Evolutionary conservation across 2,113 vertebrate species (phyloP).

Genomic region (Antechinus stuartii): DNA sequence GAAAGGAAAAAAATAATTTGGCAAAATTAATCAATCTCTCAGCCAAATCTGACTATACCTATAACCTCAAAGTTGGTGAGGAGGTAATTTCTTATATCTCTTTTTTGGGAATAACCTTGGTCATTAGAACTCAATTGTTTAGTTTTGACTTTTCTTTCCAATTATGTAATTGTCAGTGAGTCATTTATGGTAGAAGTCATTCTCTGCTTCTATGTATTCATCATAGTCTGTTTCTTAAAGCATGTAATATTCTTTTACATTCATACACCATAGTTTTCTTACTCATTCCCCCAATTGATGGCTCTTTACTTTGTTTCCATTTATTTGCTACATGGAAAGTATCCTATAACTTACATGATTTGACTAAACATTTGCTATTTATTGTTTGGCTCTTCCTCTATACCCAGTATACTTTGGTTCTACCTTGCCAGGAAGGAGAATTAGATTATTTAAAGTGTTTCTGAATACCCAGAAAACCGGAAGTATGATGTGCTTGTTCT

Average conservation of each 20-base stretch:
- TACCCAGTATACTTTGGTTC: not conserved
- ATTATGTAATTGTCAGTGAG: not conserved
- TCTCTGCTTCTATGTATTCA: not conserved
- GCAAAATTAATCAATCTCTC: not conserved
- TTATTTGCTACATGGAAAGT: not conserved
- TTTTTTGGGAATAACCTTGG: not conserved
- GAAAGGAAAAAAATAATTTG: not conserved
- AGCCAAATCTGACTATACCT: not conserved
- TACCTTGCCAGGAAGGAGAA: not conserved
- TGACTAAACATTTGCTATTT: not conserved
- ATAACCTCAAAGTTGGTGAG: not conserved
- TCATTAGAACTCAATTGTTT: not conserved
- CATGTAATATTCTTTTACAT: not conserved
- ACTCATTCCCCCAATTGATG: not conserved
- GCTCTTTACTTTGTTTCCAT: not conserved
- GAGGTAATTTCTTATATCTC: not conserved
- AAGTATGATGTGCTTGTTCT: accelerated
- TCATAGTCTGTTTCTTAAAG: not conserved
- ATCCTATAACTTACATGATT: not conserved
- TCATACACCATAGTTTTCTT: not conserved
- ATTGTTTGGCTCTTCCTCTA: not conserved
- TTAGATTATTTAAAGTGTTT: not conserved
- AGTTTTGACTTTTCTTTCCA: not conserved
- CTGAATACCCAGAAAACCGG: not conserved
- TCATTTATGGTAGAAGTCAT: not conserved